Conservation (phyloP, 2,888 invertebrate species). For the Calameuta pallipes region DNA sequence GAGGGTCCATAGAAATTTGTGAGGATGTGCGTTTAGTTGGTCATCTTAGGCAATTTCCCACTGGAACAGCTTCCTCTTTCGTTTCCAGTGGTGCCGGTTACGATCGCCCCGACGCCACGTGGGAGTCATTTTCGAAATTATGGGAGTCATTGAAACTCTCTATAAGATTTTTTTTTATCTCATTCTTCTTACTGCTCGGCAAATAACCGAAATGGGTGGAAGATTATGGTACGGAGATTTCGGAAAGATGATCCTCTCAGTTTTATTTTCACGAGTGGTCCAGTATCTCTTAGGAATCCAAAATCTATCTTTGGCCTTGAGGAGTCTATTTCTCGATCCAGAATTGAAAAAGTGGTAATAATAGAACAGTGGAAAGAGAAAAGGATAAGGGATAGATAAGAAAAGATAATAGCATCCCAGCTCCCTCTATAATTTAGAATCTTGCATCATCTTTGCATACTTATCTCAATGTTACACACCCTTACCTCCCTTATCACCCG, state of each 20-base stretch:
- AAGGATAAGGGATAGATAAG: not conserved
- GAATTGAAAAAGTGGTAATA: not conserved
- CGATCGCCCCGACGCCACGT: not conserved
- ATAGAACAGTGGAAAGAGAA: slow-evolving; percentile 6
- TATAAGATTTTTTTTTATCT: not conserved
- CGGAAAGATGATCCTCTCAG: not conserved
- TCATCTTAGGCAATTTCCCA: not conserved
- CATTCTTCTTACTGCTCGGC: not conserved
- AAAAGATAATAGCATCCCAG: not conserved
- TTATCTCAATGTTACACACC: slow-evolving; percentile 29
- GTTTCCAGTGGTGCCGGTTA: not conserved
- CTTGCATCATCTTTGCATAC: slow-evolving; percentile 26
- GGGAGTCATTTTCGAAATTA: not conserved
- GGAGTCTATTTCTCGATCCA: not conserved
- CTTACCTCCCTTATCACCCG: not conserved
- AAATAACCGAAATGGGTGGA: not conserved
- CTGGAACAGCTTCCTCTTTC: not conserved
- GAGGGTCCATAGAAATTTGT: not conserved
- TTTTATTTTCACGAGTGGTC: not conserved
- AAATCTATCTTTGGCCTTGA: not conserved
- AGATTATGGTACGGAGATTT: not conserved
- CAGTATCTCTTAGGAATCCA: not conserved
- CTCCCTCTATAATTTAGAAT: not conserved
- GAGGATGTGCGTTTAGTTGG: not conserved
- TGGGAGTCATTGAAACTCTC: not conserved